Evolutionary conservation across 2,888 invertebrate species (phyloP).

Genomic region (Steinernema scapterisci): DNA sequence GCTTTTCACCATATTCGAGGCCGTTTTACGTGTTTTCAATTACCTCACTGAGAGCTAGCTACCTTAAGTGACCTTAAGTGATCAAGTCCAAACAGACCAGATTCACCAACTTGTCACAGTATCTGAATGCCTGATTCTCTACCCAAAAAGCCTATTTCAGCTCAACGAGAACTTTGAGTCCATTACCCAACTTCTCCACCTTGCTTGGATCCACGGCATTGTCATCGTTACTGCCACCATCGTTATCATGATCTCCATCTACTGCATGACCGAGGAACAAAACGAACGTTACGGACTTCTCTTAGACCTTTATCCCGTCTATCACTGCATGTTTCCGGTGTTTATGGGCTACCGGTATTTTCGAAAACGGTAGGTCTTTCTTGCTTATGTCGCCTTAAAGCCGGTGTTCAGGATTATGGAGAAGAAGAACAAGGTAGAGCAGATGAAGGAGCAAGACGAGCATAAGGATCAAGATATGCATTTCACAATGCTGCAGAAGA

Average conservation of each 20-base stretch:
- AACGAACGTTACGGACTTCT: not conserved
- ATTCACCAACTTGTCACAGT: not conserved
- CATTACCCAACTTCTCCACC: not conserved
- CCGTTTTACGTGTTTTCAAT: no score
- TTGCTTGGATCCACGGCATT: not conserved
- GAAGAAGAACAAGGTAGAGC: not conserved
- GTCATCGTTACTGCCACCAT: not conserved
- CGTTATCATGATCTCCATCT: not conserved
- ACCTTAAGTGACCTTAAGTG: no score
- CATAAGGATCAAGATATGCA: not conserved
- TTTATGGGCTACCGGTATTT: not conserved
- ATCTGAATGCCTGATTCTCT: not conserved
- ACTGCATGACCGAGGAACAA: not conserved
- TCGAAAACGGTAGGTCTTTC: not conserved
- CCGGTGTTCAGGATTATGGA: not conserved
- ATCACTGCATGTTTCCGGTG: not conserved
- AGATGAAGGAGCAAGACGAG: not conserved
- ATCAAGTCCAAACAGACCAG: not conserved
- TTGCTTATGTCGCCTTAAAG: not conserved
- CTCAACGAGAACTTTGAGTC: not conserved
- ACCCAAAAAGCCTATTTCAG: not conserved
- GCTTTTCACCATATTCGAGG: not conserved
- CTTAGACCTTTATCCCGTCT: not conserved
- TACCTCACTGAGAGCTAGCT: no score
- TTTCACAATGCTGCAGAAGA: not conserved